Conservation (phyloP, 2,797 vertebrate species). For the Esox masquinongy region DNA sequence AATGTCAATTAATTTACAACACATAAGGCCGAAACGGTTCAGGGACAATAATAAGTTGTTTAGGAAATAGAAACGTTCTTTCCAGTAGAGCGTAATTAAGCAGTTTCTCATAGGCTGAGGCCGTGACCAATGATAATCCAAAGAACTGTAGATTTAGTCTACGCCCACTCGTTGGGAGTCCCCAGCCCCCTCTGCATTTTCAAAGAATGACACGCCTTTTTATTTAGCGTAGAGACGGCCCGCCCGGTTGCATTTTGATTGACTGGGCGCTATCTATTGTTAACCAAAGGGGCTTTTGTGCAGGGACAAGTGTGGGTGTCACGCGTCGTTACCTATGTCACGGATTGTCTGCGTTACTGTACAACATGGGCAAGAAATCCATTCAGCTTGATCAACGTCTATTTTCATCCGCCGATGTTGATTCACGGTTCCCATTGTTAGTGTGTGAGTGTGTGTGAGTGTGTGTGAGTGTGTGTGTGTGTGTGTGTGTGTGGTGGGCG, state of each 20-base stretch:
- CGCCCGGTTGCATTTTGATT: conserved; percentile 46
- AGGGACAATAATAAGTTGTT: background rate
- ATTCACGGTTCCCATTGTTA: conserved; percentile 25
- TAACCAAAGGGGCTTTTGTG: conserved; percentile 39
- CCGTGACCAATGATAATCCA: background rate
- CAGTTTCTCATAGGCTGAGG: background rate
- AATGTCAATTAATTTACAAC: background rate
- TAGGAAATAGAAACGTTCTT: background rate
- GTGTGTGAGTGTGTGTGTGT: background rate
- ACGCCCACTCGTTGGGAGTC: background rate
- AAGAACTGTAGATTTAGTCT: background rate
- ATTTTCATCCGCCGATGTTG: conserved; percentile 37
- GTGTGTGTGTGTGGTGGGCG: background rate
- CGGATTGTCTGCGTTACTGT: conserved; percentile 33
- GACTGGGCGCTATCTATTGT: conserved; percentile 51
- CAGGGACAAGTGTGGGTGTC: conserved; percentile 52
- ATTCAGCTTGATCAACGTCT: conserved; percentile 46
- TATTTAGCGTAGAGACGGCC: conserved; percentile 26
- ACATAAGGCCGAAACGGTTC: background rate
- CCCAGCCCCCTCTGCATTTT: conserved; percentile 1
- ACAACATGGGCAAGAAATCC: conserved; percentile 28
- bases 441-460: background rate
- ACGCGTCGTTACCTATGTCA: conserved; percentile 48
- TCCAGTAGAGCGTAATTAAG: background rate
- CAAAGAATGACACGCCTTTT: conserved; percentile 27